Conservation (phyloP, 2,888 invertebrate species). For the Hanleya hanleyi region DNA sequence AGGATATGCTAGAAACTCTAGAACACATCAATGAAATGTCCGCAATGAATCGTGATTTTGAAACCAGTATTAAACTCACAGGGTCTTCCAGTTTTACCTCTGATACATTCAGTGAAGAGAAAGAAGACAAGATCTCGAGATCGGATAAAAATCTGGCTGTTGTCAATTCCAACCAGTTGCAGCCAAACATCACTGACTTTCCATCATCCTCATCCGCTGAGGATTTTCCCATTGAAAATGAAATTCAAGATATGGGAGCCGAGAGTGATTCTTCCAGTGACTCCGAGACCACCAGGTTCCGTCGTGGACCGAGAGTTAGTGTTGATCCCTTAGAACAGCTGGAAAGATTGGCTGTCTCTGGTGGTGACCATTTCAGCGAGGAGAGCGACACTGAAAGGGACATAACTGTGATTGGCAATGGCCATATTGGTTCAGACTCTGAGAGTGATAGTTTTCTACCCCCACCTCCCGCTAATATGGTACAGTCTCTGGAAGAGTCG, state of each 20-base stretch:
- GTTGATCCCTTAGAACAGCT: slow-evolving; percentile 56
- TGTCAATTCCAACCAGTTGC: neutral
- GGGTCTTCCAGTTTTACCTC: neutral
- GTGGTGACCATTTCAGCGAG: slow-evolving; percentile 51
- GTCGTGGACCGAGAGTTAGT: slow-evolving; percentile 36
- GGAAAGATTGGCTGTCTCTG: slow-evolving; percentile 46
- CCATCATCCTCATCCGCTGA: neutral
- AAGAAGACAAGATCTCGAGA: neutral
- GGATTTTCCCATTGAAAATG: slow-evolving; percentile 1
- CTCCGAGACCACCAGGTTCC: neutral
- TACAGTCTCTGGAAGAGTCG: neutral
- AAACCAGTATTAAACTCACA: slow-evolving; percentile 4
- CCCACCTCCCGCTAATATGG: neutral
- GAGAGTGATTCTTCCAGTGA: neutral
- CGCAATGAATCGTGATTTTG: neutral
- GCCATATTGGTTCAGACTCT: neutral
- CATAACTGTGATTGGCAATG: neutral
- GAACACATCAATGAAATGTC: slow-evolving; percentile 12
- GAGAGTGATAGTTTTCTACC: neutral
- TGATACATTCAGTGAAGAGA: neutral
- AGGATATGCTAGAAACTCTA: slow-evolving; percentile 13
- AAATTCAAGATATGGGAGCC: neutral
- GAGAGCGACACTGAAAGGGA: slow-evolving; percentile 49
- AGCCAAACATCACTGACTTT: neutral
- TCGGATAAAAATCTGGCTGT: too few species aligned